Base-by-base conservation (phyloP, 2,888 invertebrate genomes). In the Stenichneumon culpator region DNA sequence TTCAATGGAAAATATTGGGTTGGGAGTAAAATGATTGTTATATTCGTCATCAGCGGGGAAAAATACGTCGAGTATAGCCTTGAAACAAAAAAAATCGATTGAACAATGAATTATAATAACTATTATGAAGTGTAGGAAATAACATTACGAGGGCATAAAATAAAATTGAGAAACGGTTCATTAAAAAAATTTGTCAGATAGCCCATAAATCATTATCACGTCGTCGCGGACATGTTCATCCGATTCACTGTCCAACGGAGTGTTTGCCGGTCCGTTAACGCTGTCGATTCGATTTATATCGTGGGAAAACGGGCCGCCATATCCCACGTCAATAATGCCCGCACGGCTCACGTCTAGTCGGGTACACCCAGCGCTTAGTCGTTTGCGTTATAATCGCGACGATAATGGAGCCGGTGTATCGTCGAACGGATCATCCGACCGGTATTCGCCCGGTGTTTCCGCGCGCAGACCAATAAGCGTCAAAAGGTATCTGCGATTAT, bases 201-300 rank as follows among this genome's bases (percentile, higher is more conserved):
- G 63, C 32, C n/a, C 11, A 63, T 28, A 16, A 7, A 63, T 63
- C 6, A 16, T 28, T 63, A 16, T 54, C 19, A n/a, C 16, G 16
- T 63, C n/a, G 63, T 32, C 28, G n/a, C 11, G 50, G 16, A 65
- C 39, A 54, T 2, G 19, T 32, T 36, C n/a, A 54, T 25, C n/a
- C 14, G 7, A 32, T 6, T 36, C 22, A 16, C 16, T 36, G 36
- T 67, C 36, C 16, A 32, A 6, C 19, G 52, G 50, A 39, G 22
- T 39, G 77, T 32, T 77, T 77, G 36, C 50, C 32, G 52, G 39
- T 65, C 65, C 52, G 67, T 77, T 52, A 67, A 77, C 67, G 52
- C 77, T 36, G 77, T 54, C 77, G 39, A 67, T 77, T 77, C 77
- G 52, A 77, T 77, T 77, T 54, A 52, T 67, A 50, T 77, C 52